Percentiles rank a stretch among this genome's conserved stretches.
These are phyloP conservation scores for Empidonax alnorum DNA, from an alignment of 2,113 vertebrate genomes.

Conservation along the genomic window DNA sequence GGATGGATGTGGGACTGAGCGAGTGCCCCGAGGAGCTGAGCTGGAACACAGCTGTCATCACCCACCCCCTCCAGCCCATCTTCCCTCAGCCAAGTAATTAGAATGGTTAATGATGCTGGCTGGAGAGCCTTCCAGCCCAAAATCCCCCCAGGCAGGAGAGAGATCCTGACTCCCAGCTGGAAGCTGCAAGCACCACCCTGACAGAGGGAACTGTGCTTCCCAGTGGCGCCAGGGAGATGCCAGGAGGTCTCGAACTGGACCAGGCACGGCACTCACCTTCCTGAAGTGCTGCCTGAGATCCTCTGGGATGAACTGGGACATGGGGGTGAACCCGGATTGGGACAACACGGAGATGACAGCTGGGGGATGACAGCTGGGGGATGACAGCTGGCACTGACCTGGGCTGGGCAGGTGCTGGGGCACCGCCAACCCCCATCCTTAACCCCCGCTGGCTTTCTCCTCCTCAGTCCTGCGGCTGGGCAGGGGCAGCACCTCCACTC, in stretches of 20 bases:
- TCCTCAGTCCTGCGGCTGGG: not conserved
- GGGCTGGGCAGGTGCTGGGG: not conserved
- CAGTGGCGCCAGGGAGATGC: not conserved
- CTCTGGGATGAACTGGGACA: not conserved
- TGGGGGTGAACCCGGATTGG: accelerated
- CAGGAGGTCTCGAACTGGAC: not conserved
- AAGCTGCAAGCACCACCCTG: not conserved
- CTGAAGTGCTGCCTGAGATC: not conserved
- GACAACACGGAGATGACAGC: not conserved
- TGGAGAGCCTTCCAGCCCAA: not conserved
- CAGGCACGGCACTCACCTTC: not conserved
- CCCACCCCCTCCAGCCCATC: not conserved
- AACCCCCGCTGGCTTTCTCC: not conserved
- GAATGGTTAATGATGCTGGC: not conserved
- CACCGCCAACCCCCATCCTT: not conserved
- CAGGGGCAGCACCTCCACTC: not conserved
- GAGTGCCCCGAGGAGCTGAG: not conserved
- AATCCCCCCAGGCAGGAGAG: not conserved
- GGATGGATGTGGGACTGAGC: not conserved
- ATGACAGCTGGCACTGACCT: not conserved
- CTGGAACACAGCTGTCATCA: constrained; percentile 32
- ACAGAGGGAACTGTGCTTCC: accelerated
- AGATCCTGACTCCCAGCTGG: not conserved
- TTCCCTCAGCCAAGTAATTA: constrained; percentile 37
- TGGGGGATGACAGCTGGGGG: not conserved